These are phyloP conservation scores for Calonectris borealis DNA, from an alignment of 2,113 vertebrate genomes.

Conservation along the genomic window DNA sequence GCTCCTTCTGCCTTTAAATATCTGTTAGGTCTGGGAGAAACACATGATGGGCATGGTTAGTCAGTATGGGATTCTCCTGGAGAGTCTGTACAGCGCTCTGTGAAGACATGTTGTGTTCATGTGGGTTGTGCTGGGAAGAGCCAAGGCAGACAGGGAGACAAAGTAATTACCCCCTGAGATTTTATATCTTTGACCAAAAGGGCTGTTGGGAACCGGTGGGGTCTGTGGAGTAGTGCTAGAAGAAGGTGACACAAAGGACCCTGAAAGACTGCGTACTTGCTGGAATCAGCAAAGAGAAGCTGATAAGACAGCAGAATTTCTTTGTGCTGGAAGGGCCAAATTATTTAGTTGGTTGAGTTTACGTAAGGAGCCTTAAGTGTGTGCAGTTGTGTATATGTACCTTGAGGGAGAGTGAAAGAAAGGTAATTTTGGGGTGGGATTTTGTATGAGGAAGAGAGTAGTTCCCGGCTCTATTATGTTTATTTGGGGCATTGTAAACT, in stretches of 20 bases:
- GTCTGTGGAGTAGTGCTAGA: neutral
- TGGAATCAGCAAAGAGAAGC: neutral
- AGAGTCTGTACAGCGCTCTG: fast-evolving
- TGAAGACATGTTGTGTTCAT: neutral
- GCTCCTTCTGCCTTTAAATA: neutral
- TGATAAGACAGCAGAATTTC: neutral
- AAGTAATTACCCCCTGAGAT: neutral
- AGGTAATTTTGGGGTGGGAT: neutral
- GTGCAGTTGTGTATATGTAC: neutral
- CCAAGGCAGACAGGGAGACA: neutral
- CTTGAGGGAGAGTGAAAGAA: neutral
- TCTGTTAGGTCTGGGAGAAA: neutral
- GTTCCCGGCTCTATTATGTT: neutral
- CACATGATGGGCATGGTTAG: neutral
- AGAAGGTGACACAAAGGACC: neutral
- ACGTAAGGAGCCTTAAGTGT: neutral
- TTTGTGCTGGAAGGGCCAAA: neutral
- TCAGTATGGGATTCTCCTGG: neutral
- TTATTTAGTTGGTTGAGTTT: neutral
- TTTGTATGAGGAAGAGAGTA: neutral
- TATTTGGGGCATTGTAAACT: neutral
- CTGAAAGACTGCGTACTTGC: neutral
- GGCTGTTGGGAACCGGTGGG: neutral
- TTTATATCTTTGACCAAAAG: neutral
- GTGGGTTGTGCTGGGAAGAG: neutral